phyloP scores from a whole-genome alignment of 2,888 invertebrate genomes.

The Iphiclides podalirius region DNA sequence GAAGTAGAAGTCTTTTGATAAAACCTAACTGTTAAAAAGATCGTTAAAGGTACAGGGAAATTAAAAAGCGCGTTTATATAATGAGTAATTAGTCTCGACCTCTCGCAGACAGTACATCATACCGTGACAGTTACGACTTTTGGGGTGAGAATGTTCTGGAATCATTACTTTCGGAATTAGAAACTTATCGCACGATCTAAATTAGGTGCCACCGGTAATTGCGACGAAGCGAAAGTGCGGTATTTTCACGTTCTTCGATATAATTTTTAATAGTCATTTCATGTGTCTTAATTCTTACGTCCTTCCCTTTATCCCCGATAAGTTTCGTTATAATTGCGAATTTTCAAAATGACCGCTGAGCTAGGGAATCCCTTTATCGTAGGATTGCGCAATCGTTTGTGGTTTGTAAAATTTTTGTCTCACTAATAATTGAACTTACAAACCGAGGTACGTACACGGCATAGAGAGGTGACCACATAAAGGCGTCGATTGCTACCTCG shows the following conservation, averaged over 20 bases:
- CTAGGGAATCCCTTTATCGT: no score
- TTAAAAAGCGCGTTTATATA: not conserved
- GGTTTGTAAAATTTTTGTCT: no score
- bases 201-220: constrained; percentile 43
- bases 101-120: constrained; percentile 32
- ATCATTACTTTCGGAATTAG: constrained; percentile 37
- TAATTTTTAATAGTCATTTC: not conserved
- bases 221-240: constrained; percentile 17
- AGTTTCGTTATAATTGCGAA: no score
- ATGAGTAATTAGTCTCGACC: constrained; percentile 2
- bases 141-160: constrained; percentile 33
- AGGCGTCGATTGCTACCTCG: no score
- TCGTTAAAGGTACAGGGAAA: not conserved
- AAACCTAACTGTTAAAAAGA: constrained; percentile 6
- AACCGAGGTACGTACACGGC: no score
- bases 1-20: no score
- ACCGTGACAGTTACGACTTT: constrained; percentile 33
- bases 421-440: no score
- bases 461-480: no score
- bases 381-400: no score
- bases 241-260: not conserved
- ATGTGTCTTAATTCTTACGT: not conserved
- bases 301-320: not conserved
- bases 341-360: no score
- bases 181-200: constrained; percentile 41